These are phyloP conservation scores for Avahi laniger DNA, from an alignment of 2,797 vertebrate genomes.

Conservation along the genomic window DNA sequence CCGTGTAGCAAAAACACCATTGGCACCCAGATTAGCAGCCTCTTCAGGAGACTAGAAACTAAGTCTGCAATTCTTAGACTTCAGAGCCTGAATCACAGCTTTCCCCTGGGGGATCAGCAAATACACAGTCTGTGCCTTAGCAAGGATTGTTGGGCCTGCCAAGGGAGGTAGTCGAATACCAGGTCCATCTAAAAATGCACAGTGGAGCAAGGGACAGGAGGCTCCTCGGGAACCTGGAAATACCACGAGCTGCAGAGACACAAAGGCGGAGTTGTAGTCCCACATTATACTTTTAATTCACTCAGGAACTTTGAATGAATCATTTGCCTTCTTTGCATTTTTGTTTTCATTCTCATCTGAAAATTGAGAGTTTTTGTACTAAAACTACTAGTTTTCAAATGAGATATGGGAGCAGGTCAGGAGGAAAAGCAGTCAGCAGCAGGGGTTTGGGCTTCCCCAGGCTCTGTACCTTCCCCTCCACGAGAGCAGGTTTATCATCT, in stretches of 20 bases:
- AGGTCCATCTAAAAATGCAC: conserved; percentile 24
- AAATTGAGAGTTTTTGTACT: conserved; percentile 37
- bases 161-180: neutral
- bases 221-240: conserved; percentile 39
- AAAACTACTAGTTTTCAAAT: conserved; percentile 42
- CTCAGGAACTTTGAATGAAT: conserved; percentile 52
- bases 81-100: conserved; percentile 64
- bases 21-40: conserved; percentile 75
- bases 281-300: neutral
- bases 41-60: conserved; percentile 57
- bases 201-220: neutral
- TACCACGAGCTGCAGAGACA: conserved; percentile 8
- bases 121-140: conserved; percentile 2
- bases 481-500: neutral
- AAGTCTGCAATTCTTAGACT: conserved; percentile 69
- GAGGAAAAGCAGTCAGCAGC: neutral
- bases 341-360: conserved; percentile 44
- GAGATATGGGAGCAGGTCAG: neutral
- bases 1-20: conserved; percentile 70
- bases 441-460: neutral
- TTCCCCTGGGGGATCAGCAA: conserved; percentile 42
- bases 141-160: conserved; percentile 10
- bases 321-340: conserved; percentile 59
- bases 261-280: neutral
- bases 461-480: neutral